Base-by-base conservation (phyloP, 2,888 invertebrate species). In the Mesorhabditis belari region DNA sequence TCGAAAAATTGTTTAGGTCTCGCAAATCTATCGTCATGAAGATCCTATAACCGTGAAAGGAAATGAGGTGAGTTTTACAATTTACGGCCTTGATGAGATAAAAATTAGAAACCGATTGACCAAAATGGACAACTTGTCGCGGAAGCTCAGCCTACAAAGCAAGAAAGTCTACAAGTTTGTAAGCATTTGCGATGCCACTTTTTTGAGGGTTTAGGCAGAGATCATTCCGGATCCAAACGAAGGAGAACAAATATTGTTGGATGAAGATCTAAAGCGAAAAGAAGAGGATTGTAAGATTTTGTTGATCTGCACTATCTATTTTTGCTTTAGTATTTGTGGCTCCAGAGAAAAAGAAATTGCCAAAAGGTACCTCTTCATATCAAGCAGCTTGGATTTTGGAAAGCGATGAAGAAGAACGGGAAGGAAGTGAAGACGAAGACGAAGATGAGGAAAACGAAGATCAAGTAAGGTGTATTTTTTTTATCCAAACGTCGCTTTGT, bases 241-340 rank as follows among this genome's bases (percentile, higher is more conserved):
- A 81, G 91, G 89, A 1, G 95, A 95, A 81, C 95, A 95, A 83
- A 94, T 93, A 0, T 94, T 92, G 92, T 94, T 95, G 0, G 92
- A 92, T 19, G 89, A 89, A 69, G 91, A 93, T 79, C 93, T 94
- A 83, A 86, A 92, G 65, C 86, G 87, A 67, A 86, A 88, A 73
- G 79, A 67, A 1, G 67, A 64, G 3, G 59, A 61, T 17, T 49
- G 63, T 60, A 19, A 28, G 58, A 50, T 49, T 60, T 9, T 3
- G 23, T 58, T 44, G 9, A 6, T 27, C 4, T 9, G 25, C 21
- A 12, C 53, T 21, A n/a, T 54, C 57, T 59, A 17, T 35, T n/a
- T 9, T 25, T 19, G 9, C 12, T 65, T 71, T 55, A 70, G 67
- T 70, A 57, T 28, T 28, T 49, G 56, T 65, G 44, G 57, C 35